Base-by-base conservation (phyloP, 2,797 vertebrate species). In the Hypotaenidia philippensis region DNA sequence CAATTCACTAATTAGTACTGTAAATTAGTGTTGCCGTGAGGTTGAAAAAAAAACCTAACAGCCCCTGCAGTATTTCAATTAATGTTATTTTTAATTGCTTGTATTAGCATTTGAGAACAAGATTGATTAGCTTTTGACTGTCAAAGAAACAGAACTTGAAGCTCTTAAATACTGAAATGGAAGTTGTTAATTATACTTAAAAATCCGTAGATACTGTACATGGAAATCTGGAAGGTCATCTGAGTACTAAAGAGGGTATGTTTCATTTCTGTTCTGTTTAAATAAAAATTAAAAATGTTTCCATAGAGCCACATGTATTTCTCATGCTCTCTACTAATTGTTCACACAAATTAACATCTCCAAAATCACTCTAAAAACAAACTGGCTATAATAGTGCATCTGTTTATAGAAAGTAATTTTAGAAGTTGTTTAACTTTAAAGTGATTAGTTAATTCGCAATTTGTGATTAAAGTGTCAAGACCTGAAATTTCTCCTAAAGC, bases 41-140 rank as follows among this genome's bases (percentile, higher is more conserved):
- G 96, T 97, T 98, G 98, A 96, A 82, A 96, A 93, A 88, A 95
- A 76, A 56, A 1, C 18, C 66, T 87, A 95, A 96, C 84, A 97
- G 91, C 76, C 97, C 89, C 96, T 96, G 90, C 94, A 96, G 96
- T 97, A 97, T 97, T 98, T 97, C 97, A 98, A 96, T 98, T 98
- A 97, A 96, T 97, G 95, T 97, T 97, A 96, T 96, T 98, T 97
- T 97, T 97, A 98, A 98, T 98, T 97, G 97, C 96, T 96, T 96
- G 77, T 96, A 98, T 98, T 97, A 97, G 94, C 97, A 97, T 98
- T 97, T 97, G 96, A 97, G 96, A 97, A 97, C 50, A 97, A 97
- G 96, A 97, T 96, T 97, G 97, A 98, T 97, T 97, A 95, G 94
- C 93, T 98, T 97, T 97, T 97, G 92, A 96, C 95, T 96, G 95